Conservation (phyloP, 1,140 invertebrate species). For the Euglossa dilemma region DNA sequence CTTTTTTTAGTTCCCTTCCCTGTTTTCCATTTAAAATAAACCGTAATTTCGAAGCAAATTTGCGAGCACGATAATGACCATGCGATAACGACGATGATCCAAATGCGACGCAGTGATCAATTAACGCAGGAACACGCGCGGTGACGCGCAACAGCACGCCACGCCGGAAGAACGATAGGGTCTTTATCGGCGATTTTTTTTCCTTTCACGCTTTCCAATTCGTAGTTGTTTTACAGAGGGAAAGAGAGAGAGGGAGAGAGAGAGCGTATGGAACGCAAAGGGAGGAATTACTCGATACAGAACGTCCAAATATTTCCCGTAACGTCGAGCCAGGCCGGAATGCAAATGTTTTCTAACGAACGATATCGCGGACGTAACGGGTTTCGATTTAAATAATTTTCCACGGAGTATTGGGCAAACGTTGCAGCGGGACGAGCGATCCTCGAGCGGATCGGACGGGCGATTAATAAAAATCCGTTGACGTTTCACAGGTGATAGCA, state of each 20-base stretch:
- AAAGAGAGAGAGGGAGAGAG: no score
- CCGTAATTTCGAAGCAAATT: background rate
- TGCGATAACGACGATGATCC: background rate
- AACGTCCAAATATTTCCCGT: background rate
- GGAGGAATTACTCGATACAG: background rate
- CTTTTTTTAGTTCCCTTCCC: background rate
- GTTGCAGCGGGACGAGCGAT: background rate
- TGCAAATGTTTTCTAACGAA: slow-evolving; percentile 18
- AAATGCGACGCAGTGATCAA: slow-evolving; percentile 2
- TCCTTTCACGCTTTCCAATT: no score
- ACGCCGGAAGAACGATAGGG: background rate
- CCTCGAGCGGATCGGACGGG: no score
- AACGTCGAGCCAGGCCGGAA: background rate
- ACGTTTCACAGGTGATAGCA: background rate
- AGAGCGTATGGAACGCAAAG: background rate
- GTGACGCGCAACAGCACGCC: background rate
- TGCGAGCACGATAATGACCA: background rate
- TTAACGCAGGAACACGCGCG: background rate
- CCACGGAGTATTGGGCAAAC: background rate
- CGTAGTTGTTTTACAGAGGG: background rate
- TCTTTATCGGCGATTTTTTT: no score
- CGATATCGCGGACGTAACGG: background rate
- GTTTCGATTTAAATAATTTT: slow-evolving; percentile 2
- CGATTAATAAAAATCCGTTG: background rate
- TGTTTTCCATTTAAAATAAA: background rate